A percentile compares a stretch with the other conserved stretches of the same genome.
Evolutionary conservation across 2,888 invertebrate genomes (phyloP).

Genomic region (Torymus texanus): DNA sequence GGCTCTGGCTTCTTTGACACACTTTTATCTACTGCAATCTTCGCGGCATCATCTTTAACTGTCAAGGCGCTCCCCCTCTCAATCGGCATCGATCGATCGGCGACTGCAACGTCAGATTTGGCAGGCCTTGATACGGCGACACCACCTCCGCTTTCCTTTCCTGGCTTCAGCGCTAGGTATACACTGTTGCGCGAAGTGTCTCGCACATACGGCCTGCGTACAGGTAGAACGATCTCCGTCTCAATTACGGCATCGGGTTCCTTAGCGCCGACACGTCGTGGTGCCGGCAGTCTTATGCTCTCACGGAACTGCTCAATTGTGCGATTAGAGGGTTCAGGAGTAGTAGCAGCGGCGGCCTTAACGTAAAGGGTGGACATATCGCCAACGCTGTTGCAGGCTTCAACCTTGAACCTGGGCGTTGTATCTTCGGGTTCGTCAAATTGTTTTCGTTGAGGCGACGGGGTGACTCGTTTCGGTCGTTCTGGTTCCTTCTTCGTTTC

Average conservation of each 20-base stretch:
- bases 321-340: conserved; percentile 37
- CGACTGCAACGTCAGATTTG: conserved; percentile 23
- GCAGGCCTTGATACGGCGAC: conserved; percentile 35
- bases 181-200: conserved; percentile 70
- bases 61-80: neutral
- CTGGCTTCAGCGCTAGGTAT: conserved; percentile 67
- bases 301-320: conserved; percentile 68
- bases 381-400: conserved; percentile 70
- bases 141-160: neutral
- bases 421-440: neutral
- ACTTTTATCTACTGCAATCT: neutral
- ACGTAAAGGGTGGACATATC: conserved; percentile 69
- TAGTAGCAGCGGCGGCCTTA: conserved; percentile 53
- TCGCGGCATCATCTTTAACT: neutral
- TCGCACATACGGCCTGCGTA: conserved; percentile 67
- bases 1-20: neutral
- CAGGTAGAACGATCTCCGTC: conserved; percentile 67
- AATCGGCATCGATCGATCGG: conserved; percentile 30
- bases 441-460: conserved; percentile 10
- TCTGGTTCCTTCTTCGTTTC: neutral
- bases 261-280: conserved; percentile 51
- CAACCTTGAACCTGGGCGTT: conserved; percentile 63
- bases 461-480: conserved; percentile 12
- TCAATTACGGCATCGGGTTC: conserved; percentile 57
- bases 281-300: conserved; percentile 68